Conservation (phyloP, 2,113 vertebrate genomes). For the Rhipidura dahli region DNA sequence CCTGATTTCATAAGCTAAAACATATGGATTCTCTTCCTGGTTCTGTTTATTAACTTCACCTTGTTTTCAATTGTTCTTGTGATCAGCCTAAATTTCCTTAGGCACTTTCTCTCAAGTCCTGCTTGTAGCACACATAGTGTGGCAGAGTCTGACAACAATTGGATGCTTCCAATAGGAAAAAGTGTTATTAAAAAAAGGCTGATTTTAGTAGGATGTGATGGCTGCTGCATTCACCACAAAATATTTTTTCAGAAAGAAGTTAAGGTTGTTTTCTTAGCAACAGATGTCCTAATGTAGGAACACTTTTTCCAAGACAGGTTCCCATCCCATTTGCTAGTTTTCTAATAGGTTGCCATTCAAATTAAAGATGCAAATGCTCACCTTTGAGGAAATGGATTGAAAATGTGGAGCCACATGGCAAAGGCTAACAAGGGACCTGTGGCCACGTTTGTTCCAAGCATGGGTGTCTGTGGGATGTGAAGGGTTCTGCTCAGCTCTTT, state of each 20-base stretch:
- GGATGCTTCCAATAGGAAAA: not conserved
- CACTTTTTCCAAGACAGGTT: not conserved
- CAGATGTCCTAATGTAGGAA: not conserved
- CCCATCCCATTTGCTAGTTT: not conserved
- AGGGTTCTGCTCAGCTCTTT: not conserved
- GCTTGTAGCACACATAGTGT: not conserved
- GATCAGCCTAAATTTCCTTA: not conserved
- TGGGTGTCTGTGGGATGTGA: not conserved
- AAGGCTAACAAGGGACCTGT: not conserved
- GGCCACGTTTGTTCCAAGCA: accelerated
- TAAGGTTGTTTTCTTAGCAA: not conserved
- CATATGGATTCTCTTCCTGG: not conserved
- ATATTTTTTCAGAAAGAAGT: not conserved
- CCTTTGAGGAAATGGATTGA: not conserved
- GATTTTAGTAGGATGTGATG: not conserved
- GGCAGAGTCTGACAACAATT: not conserved
- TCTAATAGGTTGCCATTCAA: not conserved
- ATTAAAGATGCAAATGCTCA: not conserved
- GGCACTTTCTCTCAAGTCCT: not conserved
- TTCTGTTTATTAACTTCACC: not conserved
- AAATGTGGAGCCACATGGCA: not conserved
- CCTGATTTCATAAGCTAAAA: not conserved
- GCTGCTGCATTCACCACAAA: not conserved
- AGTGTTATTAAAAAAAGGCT: not conserved
- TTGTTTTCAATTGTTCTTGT: not conserved